These are phyloP conservation scores for Diachasmimorpha longicaudata DNA, from an alignment of 1,140 invertebrate genomes.

Conservation along the genomic window DNA sequence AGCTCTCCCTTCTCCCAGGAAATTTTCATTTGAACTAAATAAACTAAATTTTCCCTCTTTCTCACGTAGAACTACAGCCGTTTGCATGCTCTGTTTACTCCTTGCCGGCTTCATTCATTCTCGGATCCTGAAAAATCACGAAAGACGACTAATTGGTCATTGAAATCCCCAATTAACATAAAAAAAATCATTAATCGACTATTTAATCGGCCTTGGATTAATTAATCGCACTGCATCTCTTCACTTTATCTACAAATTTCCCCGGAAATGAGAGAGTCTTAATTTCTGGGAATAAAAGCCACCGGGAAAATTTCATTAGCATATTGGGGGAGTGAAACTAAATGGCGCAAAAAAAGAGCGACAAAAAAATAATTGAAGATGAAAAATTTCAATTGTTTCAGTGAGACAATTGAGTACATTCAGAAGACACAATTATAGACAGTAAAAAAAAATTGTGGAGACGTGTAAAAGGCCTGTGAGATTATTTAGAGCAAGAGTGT, in stretches of 20 bases:
- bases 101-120: slow-evolving; percentile 12
- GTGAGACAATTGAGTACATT: not conserved
- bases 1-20: not conserved
- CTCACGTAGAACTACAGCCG: not conserved
- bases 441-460: slow-evolving; percentile 12
- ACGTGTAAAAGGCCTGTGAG: slow-evolving; percentile 18
- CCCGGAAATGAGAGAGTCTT: not conserved
- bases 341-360: not conserved
- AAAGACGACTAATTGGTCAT: slow-evolving; percentile 5
- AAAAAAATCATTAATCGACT: not conserved
- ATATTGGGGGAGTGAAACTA: slow-evolving; percentile 8
- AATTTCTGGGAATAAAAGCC: not conserved
- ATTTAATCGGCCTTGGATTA: not conserved
- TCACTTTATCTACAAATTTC: not conserved
- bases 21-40: not conserved
- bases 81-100: slow-evolving; percentile 9
- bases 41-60: not conserved
- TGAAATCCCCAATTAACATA: not conserved
- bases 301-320: not conserved
- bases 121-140: not conserved
- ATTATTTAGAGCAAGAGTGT: slow-evolving; percentile 33
- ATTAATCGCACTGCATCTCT: not conserved
- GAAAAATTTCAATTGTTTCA: slow-evolving; percentile 7
- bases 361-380: slow-evolving; percentile 4
- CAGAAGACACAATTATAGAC: slow-evolving; percentile 11